Base-by-base conservation (phyloP, 2,797 vertebrate genomes). In the Mycteria americana region DNA sequence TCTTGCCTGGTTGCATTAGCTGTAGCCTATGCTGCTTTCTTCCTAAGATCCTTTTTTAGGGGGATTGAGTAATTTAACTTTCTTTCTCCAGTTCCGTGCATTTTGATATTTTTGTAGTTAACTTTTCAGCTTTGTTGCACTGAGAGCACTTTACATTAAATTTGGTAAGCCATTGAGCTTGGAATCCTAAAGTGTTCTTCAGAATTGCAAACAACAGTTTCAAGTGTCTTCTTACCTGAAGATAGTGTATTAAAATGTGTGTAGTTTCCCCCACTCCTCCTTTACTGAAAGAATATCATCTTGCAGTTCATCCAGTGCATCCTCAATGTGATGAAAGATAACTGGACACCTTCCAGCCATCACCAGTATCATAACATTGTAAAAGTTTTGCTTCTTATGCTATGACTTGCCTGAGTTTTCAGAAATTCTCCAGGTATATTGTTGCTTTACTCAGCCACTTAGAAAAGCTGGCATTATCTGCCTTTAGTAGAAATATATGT, bases 191-290 rank as follows among this genome's bases (percentile, higher is more conserved):
- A 67, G 6, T 3, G 3, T 50, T 84, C 18, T 81, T 82, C 12
- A 68, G 56, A 91, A 78, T 14, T 48, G 14, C 19, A 79, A 76
- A 28, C 3, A 35, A 1, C 10, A 23, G 7, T 60, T 77, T 95
- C 46, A 88, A 59, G 13, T 10, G 11, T 18, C 12, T 70, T 45
- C 50, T 51, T 22, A 24, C 19, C 17, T 53, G 28, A 85, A 75
- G 23, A 41, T 6, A 13, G 11, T 9, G 17, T 7, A 59, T 23
- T 46, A 37, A 72, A 72, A 45, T 21, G 5, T 4, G 5, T 10
- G 4, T 24, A 25, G 2, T 50, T 5, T 27, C 22, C 3, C 4
- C 13, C 22, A 4, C 14, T 2, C 2, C 0, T 1, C 9, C 16
- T 30, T 50, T 43, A 24, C 16, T 56, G 22, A 46, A 73, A 56